A percentile compares a stretch with the other conserved stretches of the same genome.
Conservation (phyloP, 2,888 invertebrate species). For the Chrysolina oricalcia region DNA sequence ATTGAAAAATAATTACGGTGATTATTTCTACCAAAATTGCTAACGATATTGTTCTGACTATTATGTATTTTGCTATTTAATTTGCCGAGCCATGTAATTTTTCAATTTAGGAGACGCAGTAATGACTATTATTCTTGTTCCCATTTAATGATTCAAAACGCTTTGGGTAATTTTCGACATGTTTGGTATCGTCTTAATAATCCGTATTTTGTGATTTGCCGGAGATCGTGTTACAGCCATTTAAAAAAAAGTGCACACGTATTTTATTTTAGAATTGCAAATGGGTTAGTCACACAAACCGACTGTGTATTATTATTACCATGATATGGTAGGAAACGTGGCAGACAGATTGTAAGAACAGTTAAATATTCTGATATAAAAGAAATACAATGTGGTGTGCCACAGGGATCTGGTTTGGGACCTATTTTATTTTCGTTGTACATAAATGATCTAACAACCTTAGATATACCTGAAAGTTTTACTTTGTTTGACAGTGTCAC, state of each 20-base stretch:
- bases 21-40: constrained; percentile 34
- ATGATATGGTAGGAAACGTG: not conserved
- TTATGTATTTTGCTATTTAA: constrained; percentile 37
- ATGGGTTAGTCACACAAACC: not conserved
- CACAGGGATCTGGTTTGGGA: no score
- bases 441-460: no score
- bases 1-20: constrained; percentile 37
- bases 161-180: constrained; percentile 21
- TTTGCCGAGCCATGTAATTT: constrained; percentile 20
- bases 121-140: constrained; percentile 13
- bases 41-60: constrained; percentile 38
- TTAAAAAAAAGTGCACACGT: not conserved
- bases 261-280: not conserved
- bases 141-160: not conserved
- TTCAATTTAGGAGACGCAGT: constrained; percentile 11
- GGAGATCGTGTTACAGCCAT: constrained; percentile 10
- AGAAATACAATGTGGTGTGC: no score
- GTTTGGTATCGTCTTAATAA: constrained; percentile 1
- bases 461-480: no score
- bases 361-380: no score
- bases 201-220: constrained; percentile 7
- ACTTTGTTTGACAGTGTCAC: no score
- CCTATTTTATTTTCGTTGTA: no score
- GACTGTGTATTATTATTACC: not conserved
- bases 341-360: no score